phyloP scores from a whole-genome alignment of 2,888 invertebrate genomes.

The Sisyra terminalis region DNA sequence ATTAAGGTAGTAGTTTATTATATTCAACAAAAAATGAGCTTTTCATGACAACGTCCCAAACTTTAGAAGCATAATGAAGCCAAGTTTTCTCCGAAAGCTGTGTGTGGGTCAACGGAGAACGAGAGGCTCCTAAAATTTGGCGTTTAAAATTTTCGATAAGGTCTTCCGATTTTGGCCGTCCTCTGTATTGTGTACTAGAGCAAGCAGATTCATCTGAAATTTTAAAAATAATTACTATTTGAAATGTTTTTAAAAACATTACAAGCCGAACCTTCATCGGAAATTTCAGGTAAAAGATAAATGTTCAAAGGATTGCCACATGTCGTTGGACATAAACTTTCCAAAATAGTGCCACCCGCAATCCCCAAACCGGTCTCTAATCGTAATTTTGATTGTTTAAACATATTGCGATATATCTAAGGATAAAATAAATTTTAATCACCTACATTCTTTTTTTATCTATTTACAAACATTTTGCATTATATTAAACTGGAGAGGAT shows the following conservation, averaged over 20 bases:
- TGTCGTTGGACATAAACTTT: conserved; percentile 32
- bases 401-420: conserved; percentile 30
- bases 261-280: conserved; percentile 2
- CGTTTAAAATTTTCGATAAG: conserved; percentile 47
- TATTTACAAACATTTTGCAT: conserved; percentile 35
- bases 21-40: conserved; percentile 73
- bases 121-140: conserved; percentile 51
- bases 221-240: conserved; percentile 10
- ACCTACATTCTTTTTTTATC: neutral
- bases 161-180: conserved; percentile 44
- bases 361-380: conserved; percentile 49
- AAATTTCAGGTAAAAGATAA: conserved; percentile 45
- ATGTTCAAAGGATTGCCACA: conserved; percentile 49
- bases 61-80: conserved; percentile 67
- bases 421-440: neutral
- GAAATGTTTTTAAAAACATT: neutral
- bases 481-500: conserved; percentile 35
- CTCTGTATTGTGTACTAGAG: conserved; percentile 30
- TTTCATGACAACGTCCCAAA: conserved; percentile 73
- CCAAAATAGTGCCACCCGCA: conserved; percentile 27
- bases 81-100: conserved; percentile 66
- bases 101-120: conserved; percentile 53
- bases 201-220: neutral
- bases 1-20: conserved; percentile 51
- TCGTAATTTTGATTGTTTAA: conserved; percentile 46